Evolutionary conservation across 2,797 vertebrate genomes (phyloP).

Genomic region (Apodemus agrarius): DNA sequence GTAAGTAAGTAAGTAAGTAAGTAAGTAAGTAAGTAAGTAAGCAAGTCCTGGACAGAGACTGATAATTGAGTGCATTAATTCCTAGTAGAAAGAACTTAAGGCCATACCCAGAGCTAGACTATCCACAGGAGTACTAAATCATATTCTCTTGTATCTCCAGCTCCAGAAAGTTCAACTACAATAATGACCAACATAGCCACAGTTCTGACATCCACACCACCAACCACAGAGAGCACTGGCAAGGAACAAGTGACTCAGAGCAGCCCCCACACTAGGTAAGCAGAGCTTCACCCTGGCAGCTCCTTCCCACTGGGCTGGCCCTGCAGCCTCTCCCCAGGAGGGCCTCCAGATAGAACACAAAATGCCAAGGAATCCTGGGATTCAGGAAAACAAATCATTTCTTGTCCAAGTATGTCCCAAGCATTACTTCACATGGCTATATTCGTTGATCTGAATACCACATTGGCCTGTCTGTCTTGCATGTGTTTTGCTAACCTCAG

Average conservation of each 20-base stretch:
- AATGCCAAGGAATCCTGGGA: background rate
- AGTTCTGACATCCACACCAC: background rate
- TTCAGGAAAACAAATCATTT: background rate
- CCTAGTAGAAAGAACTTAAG: background rate
- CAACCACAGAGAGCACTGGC: no score
- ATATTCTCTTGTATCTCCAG: background rate
- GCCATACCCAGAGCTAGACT: background rate
- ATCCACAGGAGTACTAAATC: background rate
- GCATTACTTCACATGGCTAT: background rate
- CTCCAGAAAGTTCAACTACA: background rate
- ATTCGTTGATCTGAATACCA: background rate
- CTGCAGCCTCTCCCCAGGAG: background rate
- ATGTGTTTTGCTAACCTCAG: background rate
- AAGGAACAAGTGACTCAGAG: background rate
- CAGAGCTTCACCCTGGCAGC: no score
- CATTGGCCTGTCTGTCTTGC: background rate
- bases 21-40: background rate
- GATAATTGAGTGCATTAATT: background rate
- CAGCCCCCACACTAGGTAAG: background rate
- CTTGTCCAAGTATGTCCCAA: background rate
- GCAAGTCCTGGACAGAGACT: background rate
- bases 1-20: background rate
- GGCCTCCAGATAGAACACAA: background rate
- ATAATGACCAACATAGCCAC: background rate
- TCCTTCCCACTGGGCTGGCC: background rate